A percentile compares a stretch with the other conserved stretches of the same genome.
These are phyloP conservation scores for Drosophila pruinosa DNA, from an alignment of 1,140 invertebrate species.

Conservation along the genomic window DNA sequence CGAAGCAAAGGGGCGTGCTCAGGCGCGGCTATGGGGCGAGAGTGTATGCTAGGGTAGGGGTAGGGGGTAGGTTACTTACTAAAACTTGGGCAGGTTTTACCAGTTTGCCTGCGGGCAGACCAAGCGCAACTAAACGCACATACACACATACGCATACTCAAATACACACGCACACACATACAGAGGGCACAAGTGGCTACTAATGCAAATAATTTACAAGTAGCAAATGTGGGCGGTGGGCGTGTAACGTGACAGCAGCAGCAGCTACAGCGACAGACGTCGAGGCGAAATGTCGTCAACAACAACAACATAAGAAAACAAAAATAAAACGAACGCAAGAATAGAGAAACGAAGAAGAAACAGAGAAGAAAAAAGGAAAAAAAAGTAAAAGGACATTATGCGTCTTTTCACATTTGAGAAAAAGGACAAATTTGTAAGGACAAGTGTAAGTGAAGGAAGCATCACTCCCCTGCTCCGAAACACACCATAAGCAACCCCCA, in stretches of 20 bases:
- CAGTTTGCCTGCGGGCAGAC: slow-evolving; percentile 49
- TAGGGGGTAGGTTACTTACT: neutral
- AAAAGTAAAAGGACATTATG: slow-evolving; percentile 79
- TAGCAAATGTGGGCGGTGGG: slow-evolving; percentile 73
- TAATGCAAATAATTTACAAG: slow-evolving; percentile 82
- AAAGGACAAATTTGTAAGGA: slow-evolving; percentile 81
- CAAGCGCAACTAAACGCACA: slow-evolving; percentile 58
- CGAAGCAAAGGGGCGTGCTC: neutral
- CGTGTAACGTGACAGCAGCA: slow-evolving; percentile 58
- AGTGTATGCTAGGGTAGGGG: neutral
- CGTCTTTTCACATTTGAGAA: slow-evolving; percentile 81
- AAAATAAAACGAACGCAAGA: slow-evolving; percentile 16
- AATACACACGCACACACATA: slow-evolving; percentile 17
- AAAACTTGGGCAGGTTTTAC: slow-evolving; percentile 39
- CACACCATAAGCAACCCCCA: slow-evolving; percentile 1
- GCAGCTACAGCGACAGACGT: slow-evolving; percentile 60
- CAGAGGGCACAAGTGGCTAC: slow-evolving; percentile 74
- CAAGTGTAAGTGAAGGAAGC: slow-evolving; percentile 78
- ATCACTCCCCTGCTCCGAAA: neutral
- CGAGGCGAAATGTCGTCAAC: slow-evolving; percentile 74
- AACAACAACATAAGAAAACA: slow-evolving; percentile 50
- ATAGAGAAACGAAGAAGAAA: slow-evolving; percentile 28
- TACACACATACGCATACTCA: slow-evolving; percentile 24
- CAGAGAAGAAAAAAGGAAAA: slow-evolving; percentile 11
- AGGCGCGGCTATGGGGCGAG: neutral